phyloP scores from a whole-genome alignment of 2,888 invertebrate genomes.

The Tupiocoris notatus region DNA sequence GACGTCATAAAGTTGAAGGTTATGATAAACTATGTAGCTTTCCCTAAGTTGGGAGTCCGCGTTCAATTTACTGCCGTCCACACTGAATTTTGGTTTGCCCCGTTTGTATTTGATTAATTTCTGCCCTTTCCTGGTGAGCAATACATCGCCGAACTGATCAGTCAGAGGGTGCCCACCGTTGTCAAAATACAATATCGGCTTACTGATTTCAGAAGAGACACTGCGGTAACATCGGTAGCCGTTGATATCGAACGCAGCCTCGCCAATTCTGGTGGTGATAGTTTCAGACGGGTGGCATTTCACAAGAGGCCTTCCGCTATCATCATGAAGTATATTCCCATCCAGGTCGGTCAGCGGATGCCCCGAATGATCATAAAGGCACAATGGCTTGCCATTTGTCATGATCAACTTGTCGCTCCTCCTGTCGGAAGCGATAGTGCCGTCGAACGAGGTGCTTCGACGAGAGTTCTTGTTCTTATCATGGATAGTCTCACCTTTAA shows the following conservation, averaged over 20 bases:
- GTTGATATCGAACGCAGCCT: constrained; percentile 40
- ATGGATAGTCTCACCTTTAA: constrained; percentile 24
- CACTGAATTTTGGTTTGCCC: background rate
- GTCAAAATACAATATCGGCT: constrained; percentile 35
- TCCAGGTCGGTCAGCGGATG: constrained; percentile 42
- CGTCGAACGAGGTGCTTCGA: constrained; percentile 1
- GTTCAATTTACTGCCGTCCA: constrained; percentile 22
- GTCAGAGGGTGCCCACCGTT: constrained; percentile 41
- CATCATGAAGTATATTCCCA: constrained; percentile 38
- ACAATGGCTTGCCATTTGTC: constrained; percentile 30
- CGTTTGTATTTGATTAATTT: constrained; percentile 16
- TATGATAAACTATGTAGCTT: constrained; percentile 25
- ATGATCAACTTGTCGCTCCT: constrained; percentile 12
- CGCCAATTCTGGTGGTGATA: constrained; percentile 22
- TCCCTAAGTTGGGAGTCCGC: background rate
- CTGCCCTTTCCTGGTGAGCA: constrained; percentile 36
- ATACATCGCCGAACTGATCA: constrained; percentile 38
- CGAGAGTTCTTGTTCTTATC: constrained; percentile 34
- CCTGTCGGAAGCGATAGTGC: constrained; percentile 2
- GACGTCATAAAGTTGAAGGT: constrained; percentile 40
- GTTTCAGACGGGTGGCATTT: constrained; percentile 7
- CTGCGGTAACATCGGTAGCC: constrained; percentile 31
- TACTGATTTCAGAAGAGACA: background rate
- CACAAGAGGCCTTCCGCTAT: constrained; percentile 25
- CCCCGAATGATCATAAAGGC: constrained; percentile 41